Evolutionary conservation across 2,113 vertebrate species (phyloP), one percentile per base, ranked within the genome.

Genomic region (Gobius niger): DNA sequence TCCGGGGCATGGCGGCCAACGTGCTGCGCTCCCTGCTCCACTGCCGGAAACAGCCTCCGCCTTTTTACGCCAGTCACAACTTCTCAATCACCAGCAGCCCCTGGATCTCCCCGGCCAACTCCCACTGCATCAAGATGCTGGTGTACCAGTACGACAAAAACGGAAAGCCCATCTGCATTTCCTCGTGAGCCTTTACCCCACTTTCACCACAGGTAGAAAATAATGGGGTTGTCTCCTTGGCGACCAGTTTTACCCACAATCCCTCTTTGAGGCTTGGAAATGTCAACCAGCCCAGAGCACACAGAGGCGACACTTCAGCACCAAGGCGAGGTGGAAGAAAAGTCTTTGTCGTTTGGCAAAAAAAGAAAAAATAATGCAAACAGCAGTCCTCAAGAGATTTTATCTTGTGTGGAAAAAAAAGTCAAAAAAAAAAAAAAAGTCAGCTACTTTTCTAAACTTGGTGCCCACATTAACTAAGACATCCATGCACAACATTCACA

Each of bases 1-100:
- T 99, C 88, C 93, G 97, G 49, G 91, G 93, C 54, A 97, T 98
- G 95, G 97, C 97, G 0, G 94, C 95, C 18, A 94, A 93, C 2
- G 96, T 94, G 0, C 90, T 99, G 67, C 94, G 94, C 75, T 94
- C 95, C 44, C 93, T 97, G 85, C 92, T 97, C 72, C 95, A 92
- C 86, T 99, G 97, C 85, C 92, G 95, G 82, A 96, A 96, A 86
- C 96, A 97, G 47, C 93, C 96, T 0, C 79, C 78, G 0, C 95
- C 95, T 14, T 97, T 97, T 92, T 97, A 98, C 44, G 95, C 96
- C 73, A 95, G 96, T 82, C 96, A 97, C 90, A 98, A 96, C 86
- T 96, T 98, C 89, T 99, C 97, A 63, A 97, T 97, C 91, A 98
- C 96, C 1, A 99, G 97, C 91, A 99, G 97, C 73, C 96, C 96